Base-by-base conservation (phyloP, 2,113 vertebrate genomes). In the Potamarius usumacintae region DNA sequence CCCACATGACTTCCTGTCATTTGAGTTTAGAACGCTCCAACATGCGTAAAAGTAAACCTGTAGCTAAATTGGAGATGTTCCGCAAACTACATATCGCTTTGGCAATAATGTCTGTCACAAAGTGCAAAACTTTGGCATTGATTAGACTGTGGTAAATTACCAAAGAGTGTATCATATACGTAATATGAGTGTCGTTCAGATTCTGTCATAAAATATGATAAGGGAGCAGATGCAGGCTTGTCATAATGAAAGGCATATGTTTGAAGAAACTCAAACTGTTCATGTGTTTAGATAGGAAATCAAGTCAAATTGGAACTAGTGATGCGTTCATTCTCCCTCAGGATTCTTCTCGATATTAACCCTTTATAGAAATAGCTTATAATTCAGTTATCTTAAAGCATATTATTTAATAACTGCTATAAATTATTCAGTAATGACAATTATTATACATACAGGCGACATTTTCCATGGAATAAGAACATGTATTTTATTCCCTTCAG, bases 111-210 rank as follows among this genome's bases (percentile, higher is more conserved):
- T 83, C 60, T 17, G 60, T 81, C 34, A 48, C 50, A 85, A 77
- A 89, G 12, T 83, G 11, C 17, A 42, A 20, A 60, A 62, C 52
- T 14, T 83, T 78, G 71, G 85, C 79, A 0, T 53, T 78, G 83
- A 85, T 71, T 79, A 14, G 52, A 88, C 34, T 42, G 27, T 78
- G 83, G 67, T 77, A 85, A 78, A 85, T 71, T 62, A 72, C n/a
- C 53, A 69, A 76, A 77, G 58, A 7, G 30, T 84, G 8, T n/a
- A 57, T 80, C 50, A 9, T 55, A 78, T 25, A 25, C 62, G 57
- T 80, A 57, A 9, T 55, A 78, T 25, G 48, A 82, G 30, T 58
- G 18, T 30, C 8, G 69, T 57, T 79, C 85, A 60, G 50, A 78
- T 27, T 72, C 62, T 86, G 27, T 52, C 15, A 57, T 57, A n/a